Base-by-base conservation (phyloP, 1,140 invertebrate genomes). In the Leptinotarsa texana region DNA sequence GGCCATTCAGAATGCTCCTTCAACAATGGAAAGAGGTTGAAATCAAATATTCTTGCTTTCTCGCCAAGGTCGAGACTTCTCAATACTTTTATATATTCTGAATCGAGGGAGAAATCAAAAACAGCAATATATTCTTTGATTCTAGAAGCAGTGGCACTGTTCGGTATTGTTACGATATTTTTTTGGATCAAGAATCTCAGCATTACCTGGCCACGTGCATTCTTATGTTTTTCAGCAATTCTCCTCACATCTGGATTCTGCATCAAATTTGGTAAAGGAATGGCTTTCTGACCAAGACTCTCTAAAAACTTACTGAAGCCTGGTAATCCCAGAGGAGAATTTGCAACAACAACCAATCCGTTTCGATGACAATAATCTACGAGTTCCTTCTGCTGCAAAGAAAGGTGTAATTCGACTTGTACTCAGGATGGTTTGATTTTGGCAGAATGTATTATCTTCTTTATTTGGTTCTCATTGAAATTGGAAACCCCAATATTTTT, bases 341-440 rank as follows among this genome's bases (percentile, higher is more conserved):
- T 97, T 0, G 93, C 95, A 1, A 92, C 94, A 18, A 97, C 83
- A 1, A 89, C 86, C 42, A 97, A 94, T n/a, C 91, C 88, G 75
- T 92, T 87, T 6, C 87, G 81, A 66, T 89, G 85, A 82, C 95
- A 96, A 76, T 91, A 95, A 75, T 92, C 86, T 13, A 92, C 86
- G 17, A 97, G 83, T 47, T 90, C 86, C 18, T 88, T 87, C 84
- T 97, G 95, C 82, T 95, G 94, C 75, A 94, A 89, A 79, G 94
- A 94, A 0, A 92, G 90, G 83, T 96, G 94, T 48, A 94, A 86
- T 82, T 96, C 95, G 42, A 96, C 87, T 88, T 95, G 89, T 22
- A 93, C 85, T 81, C 91, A 92, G 73, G 90, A 90, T 2, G 93
- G 93, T 78, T 90, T 90, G 22, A 94, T 89, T 75, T 87, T 87